Conservation (phyloP, 2,888 invertebrate genomes). For the Pseudanteris insignis region DNA sequence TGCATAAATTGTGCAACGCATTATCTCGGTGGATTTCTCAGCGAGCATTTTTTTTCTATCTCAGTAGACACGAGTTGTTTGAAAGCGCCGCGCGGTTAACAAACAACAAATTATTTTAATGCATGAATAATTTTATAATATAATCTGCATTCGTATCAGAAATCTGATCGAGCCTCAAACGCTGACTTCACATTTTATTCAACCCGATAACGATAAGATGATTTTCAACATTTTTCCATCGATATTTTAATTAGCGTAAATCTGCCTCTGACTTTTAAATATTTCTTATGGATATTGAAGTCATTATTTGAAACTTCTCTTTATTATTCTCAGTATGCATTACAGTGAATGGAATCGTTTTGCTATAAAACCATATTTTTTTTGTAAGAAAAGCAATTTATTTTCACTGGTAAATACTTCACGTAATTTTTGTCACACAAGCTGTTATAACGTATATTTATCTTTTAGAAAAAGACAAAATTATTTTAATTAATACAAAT, state of each 20-base stretch:
- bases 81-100: conserved; percentile 7
- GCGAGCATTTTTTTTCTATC: neutral
- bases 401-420: no score
- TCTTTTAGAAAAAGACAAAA: no score
- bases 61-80: conserved; percentile 11
- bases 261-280: no score
- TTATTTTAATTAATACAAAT: no score
- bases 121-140: conserved; percentile 40
- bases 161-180: conserved; percentile 28
- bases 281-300: no score
- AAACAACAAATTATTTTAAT: conserved; percentile 34
- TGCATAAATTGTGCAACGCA: conserved; percentile 7
- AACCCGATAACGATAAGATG: conserved; percentile 26
- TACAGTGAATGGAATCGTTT: no score
- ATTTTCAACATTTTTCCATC: conserved; percentile 4
- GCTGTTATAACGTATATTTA: no score
- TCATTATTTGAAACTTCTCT: no score
- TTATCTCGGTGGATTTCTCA: conserved; percentile 9
- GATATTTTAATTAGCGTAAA: conserved; percentile 25
- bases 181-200: conserved; percentile 16
- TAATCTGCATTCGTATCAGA: conserved; percentile 33
- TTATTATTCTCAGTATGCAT: no score
- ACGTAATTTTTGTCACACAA: no score
- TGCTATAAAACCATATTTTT: no score
- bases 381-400: no score